Conservation (phyloP, 2,888 invertebrate species). For the Hirtodrosophila trivittata region DNA sequence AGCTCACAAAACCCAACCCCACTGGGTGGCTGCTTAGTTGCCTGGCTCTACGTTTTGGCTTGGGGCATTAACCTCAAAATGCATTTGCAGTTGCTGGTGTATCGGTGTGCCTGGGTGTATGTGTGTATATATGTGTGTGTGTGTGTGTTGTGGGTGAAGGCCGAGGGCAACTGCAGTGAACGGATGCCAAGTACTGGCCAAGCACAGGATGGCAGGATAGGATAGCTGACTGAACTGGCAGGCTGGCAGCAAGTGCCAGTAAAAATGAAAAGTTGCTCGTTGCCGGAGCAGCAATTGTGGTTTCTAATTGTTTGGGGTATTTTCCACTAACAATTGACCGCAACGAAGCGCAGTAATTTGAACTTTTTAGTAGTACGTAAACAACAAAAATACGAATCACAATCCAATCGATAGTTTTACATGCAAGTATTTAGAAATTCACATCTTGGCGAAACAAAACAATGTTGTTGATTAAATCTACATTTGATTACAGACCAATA, state of each 20-base stretch:
- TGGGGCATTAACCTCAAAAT: slow-evolving; percentile 71
- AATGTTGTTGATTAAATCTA: too few species aligned
- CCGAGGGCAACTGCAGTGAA: slow-evolving; percentile 21
- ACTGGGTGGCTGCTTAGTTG: slow-evolving; percentile 29
- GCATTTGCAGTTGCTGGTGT: slow-evolving; percentile 55
- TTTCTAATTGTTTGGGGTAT: slow-evolving; percentile 75
- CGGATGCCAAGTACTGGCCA: slow-evolving; percentile 20
- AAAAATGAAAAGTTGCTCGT: slow-evolving; percentile 72
- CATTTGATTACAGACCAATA: too few species aligned
- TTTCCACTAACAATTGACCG: slow-evolving; percentile 74
- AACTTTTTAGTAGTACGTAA: slow-evolving; percentile 32
- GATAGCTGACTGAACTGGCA: slow-evolving; percentile 15
- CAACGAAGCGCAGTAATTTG: slow-evolving; percentile 69
- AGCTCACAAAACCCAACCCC: slow-evolving; percentile 19
- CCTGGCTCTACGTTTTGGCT: slow-evolving; percentile 37
- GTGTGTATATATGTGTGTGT: too few species aligned
- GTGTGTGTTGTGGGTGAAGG: slow-evolving; percentile 20
- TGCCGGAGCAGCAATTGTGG: slow-evolving; percentile 68
- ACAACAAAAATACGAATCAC: slow-evolving; percentile 7
- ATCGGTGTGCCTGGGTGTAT: neutral
- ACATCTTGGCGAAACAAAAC: neutral
- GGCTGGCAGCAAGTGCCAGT: slow-evolving; percentile 54
- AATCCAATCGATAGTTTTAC: slow-evolving; percentile 41
- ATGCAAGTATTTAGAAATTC: slow-evolving; percentile 4
- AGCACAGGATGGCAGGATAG: slow-evolving; percentile 8